Evolutionary conservation across 23 tunicate species (phyloP).

Genomic region (Clavelina lepadiformis): DNA sequence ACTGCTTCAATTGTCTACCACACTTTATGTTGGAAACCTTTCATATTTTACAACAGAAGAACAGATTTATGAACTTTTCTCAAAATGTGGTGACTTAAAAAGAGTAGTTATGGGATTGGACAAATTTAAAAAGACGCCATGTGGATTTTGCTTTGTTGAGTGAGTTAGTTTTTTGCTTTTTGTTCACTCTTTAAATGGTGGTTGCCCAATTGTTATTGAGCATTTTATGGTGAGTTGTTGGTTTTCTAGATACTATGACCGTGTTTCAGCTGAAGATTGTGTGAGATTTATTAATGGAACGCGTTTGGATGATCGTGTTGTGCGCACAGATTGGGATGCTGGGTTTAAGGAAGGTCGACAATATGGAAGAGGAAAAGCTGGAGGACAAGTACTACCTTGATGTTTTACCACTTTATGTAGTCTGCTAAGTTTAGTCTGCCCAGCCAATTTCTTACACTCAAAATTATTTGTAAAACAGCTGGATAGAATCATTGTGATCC

Average conservation of each 20-base stretch:
- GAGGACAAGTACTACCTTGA: slow-evolving; percentile 91
- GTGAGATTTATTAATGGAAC: slow-evolving; percentile 96
- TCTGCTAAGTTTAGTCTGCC: too few relatives aligned
- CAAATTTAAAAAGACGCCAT: slow-evolving; percentile 91
- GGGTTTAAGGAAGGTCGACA: slow-evolving; percentile 98
- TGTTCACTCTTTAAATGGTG: not conserved
- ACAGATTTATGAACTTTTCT: slow-evolving; percentile 94
- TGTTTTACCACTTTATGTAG: too few relatives aligned
- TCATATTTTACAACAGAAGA: slow-evolving; percentile 98
- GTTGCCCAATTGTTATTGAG: too few relatives aligned
- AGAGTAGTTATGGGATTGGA: slow-evolving; percentile 98
- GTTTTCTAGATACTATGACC: slow-evolving; percentile 49
- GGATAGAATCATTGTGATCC: too few relatives aligned
- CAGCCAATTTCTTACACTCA: too few relatives aligned
- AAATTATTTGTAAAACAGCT: too few relatives aligned
- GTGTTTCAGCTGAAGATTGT: slow-evolving; percentile 67
- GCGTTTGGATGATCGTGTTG: slow-evolving; percentile 94
- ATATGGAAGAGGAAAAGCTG: slow-evolving; percentile 95
- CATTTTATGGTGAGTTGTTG: too few relatives aligned
- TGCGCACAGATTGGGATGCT: slow-evolving; percentile 98
- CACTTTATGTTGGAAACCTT: slow-evolving; percentile 97
- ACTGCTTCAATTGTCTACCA: slow-evolving; percentile 26
- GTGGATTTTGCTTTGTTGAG: slow-evolving; percentile 99
- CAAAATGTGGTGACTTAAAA: slow-evolving; percentile 98
- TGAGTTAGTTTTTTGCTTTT: slow-evolving; percentile 19